Evolutionary conservation across 2,888 invertebrate species (phyloP), one percentile per base, ranked within the genome.

Genomic region (Mimas tiliae): DNA sequence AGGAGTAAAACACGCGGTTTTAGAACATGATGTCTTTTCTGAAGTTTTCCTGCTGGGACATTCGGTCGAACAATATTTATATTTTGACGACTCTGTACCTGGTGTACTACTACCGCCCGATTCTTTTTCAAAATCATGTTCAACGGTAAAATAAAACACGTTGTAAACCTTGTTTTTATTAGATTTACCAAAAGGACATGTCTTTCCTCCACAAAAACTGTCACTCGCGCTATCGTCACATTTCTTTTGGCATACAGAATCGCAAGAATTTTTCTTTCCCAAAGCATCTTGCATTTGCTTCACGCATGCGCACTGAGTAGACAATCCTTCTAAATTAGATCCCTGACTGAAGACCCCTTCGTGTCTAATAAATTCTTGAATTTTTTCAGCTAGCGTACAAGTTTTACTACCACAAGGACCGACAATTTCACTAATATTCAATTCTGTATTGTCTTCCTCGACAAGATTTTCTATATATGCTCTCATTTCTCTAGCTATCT

Each of bases 351-450:
- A 93, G 21, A 73, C 76, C 34, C 92, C 93, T 77, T 89, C 86
- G 52, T 86, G 91, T 3, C 86, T 81, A 16, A 93, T 77, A 65
- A 93, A 90, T 63, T 91, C 77, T 73, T 87, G 84, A 64, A 93
- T 89, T 72, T 84, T 90, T 73, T 88, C 83, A 53, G 86, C 90
- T 69, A 93, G 70, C 53, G 85, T 87, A 77, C 93, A 93, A 4
- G 84, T 73, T 71, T 87, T 90, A 69, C 90, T 93, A 34, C 93
- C 93, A 73, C 93, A 93, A 3, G 93, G 93, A 2, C 93, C 93
- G 53, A 89, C 79, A 27, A 93, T 79, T 14, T 88, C 84, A 27
- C 87, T 77, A 2, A 93, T 76, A 69, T 85, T 76, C 51, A 93
- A 80, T 75, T 84, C 86, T 71, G 79, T 74, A 50, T 87, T 80